Base-by-base conservation (phyloP, 2,888 invertebrate species). In the Limenitis camilla region DNA sequence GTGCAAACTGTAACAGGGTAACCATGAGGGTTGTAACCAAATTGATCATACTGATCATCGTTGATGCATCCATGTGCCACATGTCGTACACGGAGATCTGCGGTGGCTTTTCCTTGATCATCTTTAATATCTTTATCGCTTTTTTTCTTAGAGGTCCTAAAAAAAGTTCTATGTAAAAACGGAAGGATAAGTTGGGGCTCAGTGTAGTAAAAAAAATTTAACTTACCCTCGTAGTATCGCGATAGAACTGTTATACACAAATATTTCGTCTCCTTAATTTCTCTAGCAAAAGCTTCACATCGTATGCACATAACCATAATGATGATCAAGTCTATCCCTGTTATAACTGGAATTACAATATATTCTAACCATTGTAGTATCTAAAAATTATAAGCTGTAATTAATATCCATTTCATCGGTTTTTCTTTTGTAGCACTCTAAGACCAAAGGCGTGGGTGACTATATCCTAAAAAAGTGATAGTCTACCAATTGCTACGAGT, bases 71-170 rank as follows among this genome's bases (percentile, higher is more conserved):
- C 59, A 72, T 57, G 5, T 62, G 8, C 69, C 69, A 73, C 67
- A 73, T 71, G 40, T 63, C 68, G 53, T 70, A 74, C 2, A 74
- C 64, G 0, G 69, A 68, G 43, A 73, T 67, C 5, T 61, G 58
- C 0, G 77, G 77, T 1, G 81, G 76, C 2, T 64, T 68, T 31
- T 76, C 72, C 42, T 80, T 74, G 42, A 81, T 71, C 41, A 76
- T 59, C 46, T 72, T 75, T 46, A 77, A 64, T 72, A 83, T 80
- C 46, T 61, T 71, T 32, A 71, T 73, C 0, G 81, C 78, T 60
- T 79, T 83, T 35, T 69, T 68, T 49, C 83, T 61, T 19, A 79
- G 47, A 2, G 69, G 69, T 0, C 84, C 84, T 85, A 64, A 50
- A 72, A 72, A 38, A 29, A 10, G 40, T 5, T 31, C 32, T 8